phyloP scores from a whole-genome alignment of 2,888 invertebrate genomes.

The Suillia variegata region DNA sequence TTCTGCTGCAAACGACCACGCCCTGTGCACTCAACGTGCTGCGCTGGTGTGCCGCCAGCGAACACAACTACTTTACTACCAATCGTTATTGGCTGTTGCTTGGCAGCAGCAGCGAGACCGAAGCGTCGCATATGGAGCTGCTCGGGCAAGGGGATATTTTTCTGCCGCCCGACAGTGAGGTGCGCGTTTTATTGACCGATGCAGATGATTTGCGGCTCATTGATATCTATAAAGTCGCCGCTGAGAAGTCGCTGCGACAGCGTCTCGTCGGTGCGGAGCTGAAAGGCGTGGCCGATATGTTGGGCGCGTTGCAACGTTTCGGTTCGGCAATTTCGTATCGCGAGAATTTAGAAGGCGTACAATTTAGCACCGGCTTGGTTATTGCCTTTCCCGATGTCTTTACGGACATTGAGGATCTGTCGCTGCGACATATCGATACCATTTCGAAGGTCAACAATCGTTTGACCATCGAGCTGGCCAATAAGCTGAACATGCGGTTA shows the following conservation, averaged over 20 bases:
- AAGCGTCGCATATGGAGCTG: constrained; percentile 25
- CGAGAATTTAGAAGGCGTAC: constrained; percentile 52
- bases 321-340: constrained; percentile 52
- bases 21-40: constrained; percentile 45
- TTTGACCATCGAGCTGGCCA: constrained; percentile 51
- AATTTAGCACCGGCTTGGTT: constrained; percentile 53
- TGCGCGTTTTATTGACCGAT: constrained; percentile 35
- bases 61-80: constrained; percentile 53
- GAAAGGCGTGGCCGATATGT: constrained; percentile 29
- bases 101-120: constrained; percentile 20
- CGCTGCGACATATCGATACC: constrained; percentile 58
- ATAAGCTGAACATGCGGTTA: constrained; percentile 61
- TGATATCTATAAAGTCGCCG: constrained; percentile 54
- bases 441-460: constrained; percentile 61
- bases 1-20: constrained; percentile 45
- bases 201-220: constrained; percentile 33
- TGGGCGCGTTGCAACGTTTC: constrained; percentile 36
- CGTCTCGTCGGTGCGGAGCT: constrained; percentile 33
- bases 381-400: constrained; percentile 59
- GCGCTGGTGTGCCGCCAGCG: constrained; percentile 46
- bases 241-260: constrained; percentile 40
- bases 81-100: constrained; percentile 55
- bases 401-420: constrained; percentile 55
- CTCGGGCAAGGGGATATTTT: constrained; percentile 47
- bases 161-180: constrained; percentile 52